Evolutionary conservation across 2,888 invertebrate species (phyloP).

Genomic region (Ormyrus pomaceus): DNA sequence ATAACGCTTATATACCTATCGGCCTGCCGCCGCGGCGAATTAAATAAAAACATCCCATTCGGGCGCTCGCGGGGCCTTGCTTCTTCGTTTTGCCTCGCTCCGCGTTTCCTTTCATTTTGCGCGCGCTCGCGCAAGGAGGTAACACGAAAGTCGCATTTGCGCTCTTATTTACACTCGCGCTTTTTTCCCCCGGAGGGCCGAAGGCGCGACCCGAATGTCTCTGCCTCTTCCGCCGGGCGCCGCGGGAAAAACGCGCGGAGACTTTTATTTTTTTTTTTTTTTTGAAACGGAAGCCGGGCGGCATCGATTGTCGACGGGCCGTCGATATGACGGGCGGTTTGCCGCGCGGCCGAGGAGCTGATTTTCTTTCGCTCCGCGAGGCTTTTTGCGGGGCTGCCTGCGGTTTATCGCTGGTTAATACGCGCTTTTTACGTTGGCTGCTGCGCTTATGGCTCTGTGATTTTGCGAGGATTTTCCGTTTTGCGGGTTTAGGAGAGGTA

Average conservation of each 20-base stretch:
- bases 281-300: not conserved
- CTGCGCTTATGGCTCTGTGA: too few species aligned
- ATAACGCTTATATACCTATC: too few species aligned
- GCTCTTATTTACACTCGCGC: constrained; percentile 33
- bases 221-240: not conserved
- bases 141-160: constrained; percentile 46
- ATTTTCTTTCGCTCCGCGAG: too few species aligned
- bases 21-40: constrained; percentile 4
- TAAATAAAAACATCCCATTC: constrained; percentile 32
- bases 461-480: too few species aligned
- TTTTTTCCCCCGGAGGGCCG: constrained; percentile 2
- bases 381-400: too few species aligned
- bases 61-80: not conserved
- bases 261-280: not conserved
- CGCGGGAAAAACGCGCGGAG: too few species aligned
- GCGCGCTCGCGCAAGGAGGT: not conserved
- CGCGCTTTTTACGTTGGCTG: too few species aligned
- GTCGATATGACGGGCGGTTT: too few species aligned
- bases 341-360: too few species aligned
- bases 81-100: not conserved
- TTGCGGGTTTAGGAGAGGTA: too few species aligned
- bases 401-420: too few species aligned
- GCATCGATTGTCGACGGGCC: constrained; percentile 21
- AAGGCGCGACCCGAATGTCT: constrained; percentile 38
- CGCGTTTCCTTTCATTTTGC: not conserved